phyloP scores from a whole-genome alignment of 2,888 invertebrate genomes.

The Spisula solida region DNA sequence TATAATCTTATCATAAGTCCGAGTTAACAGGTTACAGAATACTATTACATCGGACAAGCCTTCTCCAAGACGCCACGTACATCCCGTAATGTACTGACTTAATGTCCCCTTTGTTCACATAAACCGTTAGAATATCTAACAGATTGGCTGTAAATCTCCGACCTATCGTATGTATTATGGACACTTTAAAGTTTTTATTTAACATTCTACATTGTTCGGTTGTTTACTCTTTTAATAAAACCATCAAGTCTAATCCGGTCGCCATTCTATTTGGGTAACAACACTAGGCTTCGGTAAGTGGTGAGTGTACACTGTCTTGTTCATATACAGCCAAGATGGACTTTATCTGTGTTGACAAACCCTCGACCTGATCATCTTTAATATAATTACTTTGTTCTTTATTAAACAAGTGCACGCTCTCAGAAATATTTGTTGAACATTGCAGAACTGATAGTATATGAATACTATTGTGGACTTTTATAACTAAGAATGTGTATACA shows the following conservation, averaged over 20 bases:
- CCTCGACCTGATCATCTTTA: neutral
- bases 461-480: neutral
- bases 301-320: neutral
- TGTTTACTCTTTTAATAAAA: slow-evolving; percentile 54
- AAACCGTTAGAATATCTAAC: neutral
- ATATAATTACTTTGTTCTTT: neutral
- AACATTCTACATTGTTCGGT: slow-evolving; percentile 17
- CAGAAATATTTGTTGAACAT: neutral
- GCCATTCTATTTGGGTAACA: slow-evolving; percentile 37
- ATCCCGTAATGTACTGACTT: neutral
- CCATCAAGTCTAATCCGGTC: slow-evolving; percentile 50
- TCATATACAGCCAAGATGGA: neutral
- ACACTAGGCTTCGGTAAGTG: neutral
- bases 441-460: neutral
- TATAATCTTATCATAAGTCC: too few relatives aligned
- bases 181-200: slow-evolving; percentile 35
- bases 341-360: neutral
- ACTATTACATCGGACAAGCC: neutral
- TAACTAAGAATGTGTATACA: neutral
- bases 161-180: slow-evolving; percentile 10
- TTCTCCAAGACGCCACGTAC: neutral
- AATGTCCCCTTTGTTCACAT: neutral
- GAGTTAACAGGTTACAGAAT: neutral
- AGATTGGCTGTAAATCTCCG: neutral
- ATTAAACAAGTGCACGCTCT: neutral